These are phyloP conservation scores for Brachionus calyciflorus DNA, from an alignment of 1,140 invertebrate species.

Conservation along the genomic window DNA sequence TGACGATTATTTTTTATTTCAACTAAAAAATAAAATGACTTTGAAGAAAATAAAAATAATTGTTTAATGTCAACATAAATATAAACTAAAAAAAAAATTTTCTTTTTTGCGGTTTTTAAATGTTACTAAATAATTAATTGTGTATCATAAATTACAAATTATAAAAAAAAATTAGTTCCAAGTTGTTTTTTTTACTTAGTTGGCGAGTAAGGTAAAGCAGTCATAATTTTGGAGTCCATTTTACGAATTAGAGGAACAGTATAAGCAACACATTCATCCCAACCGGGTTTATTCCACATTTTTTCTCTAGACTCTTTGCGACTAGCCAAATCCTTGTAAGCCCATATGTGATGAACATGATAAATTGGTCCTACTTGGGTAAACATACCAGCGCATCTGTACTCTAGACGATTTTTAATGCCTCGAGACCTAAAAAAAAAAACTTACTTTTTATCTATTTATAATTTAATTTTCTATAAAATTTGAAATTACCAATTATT, in stretches of 20 bases:
- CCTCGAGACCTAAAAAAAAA: slow-evolving; percentile 68
- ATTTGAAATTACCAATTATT: too few species aligned
- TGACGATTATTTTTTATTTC: too few species aligned
- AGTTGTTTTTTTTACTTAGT: slow-evolving; percentile 66
- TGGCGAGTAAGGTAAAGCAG: slow-evolving; percentile 84
- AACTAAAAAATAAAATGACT: too few species aligned
- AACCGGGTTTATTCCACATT: slow-evolving; percentile 87
- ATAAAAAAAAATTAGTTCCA: neutral
- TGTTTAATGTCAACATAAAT: too few species aligned
- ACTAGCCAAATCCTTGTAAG: slow-evolving; percentile 82
- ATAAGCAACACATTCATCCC: slow-evolving; percentile 90
- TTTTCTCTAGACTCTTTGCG: slow-evolving; percentile 87
- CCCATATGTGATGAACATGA: slow-evolving; percentile 97
- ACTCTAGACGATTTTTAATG: slow-evolving; percentile 81
- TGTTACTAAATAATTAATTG: too few species aligned
- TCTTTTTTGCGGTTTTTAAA: too few species aligned
- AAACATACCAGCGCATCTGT: slow-evolving; percentile 90
- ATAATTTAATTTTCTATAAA: slow-evolving; percentile 48
- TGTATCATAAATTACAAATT: neutral
- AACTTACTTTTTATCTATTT: neutral
- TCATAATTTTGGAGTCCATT: slow-evolving; percentile 87
- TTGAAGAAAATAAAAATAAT: too few species aligned
- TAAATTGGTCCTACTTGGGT: slow-evolving; percentile 91
- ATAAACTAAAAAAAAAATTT: too few species aligned
- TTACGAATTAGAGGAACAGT: slow-evolving; percentile 91